Evolutionary conservation across 2,113 vertebrate species (phyloP), one percentile per base, ranked within the genome.

Genomic region (Stigmatopora argus): DNA sequence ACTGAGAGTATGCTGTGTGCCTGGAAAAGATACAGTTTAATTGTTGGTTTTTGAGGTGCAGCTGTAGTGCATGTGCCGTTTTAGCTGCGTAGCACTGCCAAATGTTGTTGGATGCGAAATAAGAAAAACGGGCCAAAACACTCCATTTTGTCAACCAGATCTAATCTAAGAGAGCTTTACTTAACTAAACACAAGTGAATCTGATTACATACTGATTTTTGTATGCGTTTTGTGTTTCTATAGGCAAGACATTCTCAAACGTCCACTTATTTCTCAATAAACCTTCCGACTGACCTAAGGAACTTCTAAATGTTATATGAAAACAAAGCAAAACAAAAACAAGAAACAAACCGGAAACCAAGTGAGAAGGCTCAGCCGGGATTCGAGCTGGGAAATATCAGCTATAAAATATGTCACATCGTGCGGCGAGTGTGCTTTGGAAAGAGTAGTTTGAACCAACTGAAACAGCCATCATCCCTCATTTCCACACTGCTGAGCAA

Each of bases 401-500:
- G 79, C 86, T 86, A 82, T 82, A 87, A 86, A 88, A 83, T 79
- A 80, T 77, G 78, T 74, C 67, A 69, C 71, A 80, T 67, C 77
- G 80, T 58, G 75, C 83, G 72, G 77, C 78, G 69, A 72, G 76
- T 55, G 61, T 52, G 61, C 70, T 80, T 81, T 82, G 72, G 64
- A 81, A 77, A 74, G 67, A 75, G 78, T 38, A 74, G 73, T 73
- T 81, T 31, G 26, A 34, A 34, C 17, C 4, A 35, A 38, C 17
- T 61, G n/a, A 14, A 44, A 61, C 58, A 61, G 35, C 34, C 18
- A 80, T 84, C 78, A 68, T 74, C 88, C 83, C 82, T 87, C 63
- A 79, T 89, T 88, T 88, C 74, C 79, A 82, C 77, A 85, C 72
- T 21, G 66, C 69, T 69, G 80, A 77, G 72, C 79, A 86, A 77